Evolutionary conservation across 37 sponge, comb jelly and placozoan species (phyloP), one percentile per base, ranked within the genome.

Genomic region (Cliona cf. orientalis): DNA sequence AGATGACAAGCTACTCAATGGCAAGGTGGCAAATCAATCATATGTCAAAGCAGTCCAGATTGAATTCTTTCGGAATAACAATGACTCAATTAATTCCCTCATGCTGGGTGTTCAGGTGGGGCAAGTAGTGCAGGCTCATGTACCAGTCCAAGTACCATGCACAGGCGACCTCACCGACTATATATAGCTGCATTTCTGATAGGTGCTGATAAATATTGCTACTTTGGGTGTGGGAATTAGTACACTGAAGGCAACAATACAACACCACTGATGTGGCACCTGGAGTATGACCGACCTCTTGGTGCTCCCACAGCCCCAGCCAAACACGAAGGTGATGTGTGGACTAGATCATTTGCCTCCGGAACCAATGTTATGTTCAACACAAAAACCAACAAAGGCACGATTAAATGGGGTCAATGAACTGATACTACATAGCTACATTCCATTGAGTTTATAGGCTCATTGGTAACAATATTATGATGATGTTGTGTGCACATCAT

Each of bases 171-270:
- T 87, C 5, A 80, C 75, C 29, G 42, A 87, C 64, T 49, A 41
- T 28, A 34, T n/a, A n/a, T 87, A 25, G 88, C 88, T 32, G 81
- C 88, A 5, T 87, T 87, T 45, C 70, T 87, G 42, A 73, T 86
- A 60, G 87, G 72, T 62, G 81, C 81, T n/a, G 75, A 81, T 9
- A 49, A 78, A 2, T 69, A 79, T 37, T 60, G 67, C 17, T 80
- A 80, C 42, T 80, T 58, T 72, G 81, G 76, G 17, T 87, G 81
- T 72, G 84, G 84, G 12, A 46, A 66, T 26, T 74, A 76, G 75
- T 6, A 42, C 25, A 43, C 83, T 59, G 34, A 32, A 32, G 72
- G 74, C 1, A 72, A 71, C 61, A 65, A 72, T 26, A 45, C 62
- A 29, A 37, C 55, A 23, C 74, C 84, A 23, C 25, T 46, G 23